phyloP scores from a whole-genome alignment of 2,797 vertebrate species.

The Acanthis flammea region DNA sequence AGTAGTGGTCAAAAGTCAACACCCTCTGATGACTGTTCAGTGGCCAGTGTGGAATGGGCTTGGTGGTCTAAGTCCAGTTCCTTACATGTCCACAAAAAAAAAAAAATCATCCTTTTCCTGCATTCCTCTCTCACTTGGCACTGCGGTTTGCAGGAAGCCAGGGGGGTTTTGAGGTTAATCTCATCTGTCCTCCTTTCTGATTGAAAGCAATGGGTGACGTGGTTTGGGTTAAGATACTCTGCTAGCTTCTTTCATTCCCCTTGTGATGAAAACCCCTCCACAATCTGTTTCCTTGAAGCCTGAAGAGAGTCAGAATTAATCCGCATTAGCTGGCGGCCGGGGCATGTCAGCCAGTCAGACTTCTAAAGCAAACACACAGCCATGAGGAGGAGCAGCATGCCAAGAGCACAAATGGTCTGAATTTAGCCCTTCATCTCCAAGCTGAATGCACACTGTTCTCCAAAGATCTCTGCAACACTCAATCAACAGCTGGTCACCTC shows the following conservation, averaged over 20 bases:
- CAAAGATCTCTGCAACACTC: conserved; percentile 33
- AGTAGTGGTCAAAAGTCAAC: conserved; percentile 72
- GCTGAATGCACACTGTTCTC: not conserved
- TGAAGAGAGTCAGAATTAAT: conserved; percentile 48
- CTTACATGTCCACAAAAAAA: conserved; percentile 30
- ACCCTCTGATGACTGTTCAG: conserved; percentile 48
- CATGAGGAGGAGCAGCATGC: not conserved
- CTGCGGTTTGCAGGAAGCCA: not conserved
- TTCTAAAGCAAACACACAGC: conserved; percentile 54
- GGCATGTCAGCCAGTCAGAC: conserved; percentile 40
- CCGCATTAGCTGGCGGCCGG: not conserved
- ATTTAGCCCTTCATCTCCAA: conserved; percentile 48
- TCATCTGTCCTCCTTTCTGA: conserved; percentile 37
- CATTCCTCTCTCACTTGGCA: conserved; percentile 45
- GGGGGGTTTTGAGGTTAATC: conserved; percentile 34
- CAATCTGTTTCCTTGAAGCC: conserved; percentile 40
- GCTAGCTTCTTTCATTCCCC: conserved; percentile 36
- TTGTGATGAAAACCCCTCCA: conserved; percentile 32
- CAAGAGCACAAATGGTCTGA: conserved; percentile 55
- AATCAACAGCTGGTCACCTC: conserved; percentile 45
- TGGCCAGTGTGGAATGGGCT: conserved; percentile 46
- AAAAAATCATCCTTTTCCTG: conserved; percentile 27
- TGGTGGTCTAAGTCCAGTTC: conserved; percentile 28
- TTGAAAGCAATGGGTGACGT: conserved; percentile 5
- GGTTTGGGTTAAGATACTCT: conserved; percentile 34